phyloP scores from a whole-genome alignment of 2,888 invertebrate genomes.

The Drosophila paramelanica region DNA sequence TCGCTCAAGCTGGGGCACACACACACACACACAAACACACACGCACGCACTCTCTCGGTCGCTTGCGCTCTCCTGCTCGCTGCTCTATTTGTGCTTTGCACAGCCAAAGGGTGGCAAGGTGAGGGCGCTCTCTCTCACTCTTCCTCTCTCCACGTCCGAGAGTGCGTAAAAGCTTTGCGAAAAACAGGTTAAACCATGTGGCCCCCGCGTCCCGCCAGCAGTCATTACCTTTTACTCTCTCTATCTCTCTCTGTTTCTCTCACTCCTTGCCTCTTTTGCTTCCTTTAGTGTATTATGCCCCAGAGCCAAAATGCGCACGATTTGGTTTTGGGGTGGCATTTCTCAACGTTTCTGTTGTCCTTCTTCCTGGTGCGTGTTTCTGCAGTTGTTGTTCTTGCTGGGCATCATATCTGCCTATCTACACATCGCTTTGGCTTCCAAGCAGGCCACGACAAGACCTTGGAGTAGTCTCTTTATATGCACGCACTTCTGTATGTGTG shows the following conservation, averaged over 20 bases:
- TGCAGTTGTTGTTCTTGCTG: conserved; percentile 47
- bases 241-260: conserved; percentile 14
- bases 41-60: neutral
- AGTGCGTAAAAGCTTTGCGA: conserved; percentile 77
- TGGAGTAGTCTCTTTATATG: conserved; percentile 53
- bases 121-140: conserved; percentile 22
- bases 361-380: conserved; percentile 53
- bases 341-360: conserved; percentile 37
- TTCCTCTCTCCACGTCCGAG: conserved; percentile 22
- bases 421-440: conserved; percentile 61
- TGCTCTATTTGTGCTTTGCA: conserved; percentile 52
- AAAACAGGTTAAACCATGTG: conserved; percentile 78
- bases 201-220: conserved; percentile 46
- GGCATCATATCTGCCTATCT: conserved; percentile 63
- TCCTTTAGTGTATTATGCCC: conserved; percentile 61
- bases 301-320: conserved; percentile 71
- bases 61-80: neutral
- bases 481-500: neutral
- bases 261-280: conserved; percentile 29
- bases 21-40: conserved; percentile 1
- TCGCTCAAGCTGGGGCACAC: conserved; percentile 49
- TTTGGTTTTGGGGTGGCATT: conserved; percentile 76
- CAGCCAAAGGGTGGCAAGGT: conserved; percentile 64
- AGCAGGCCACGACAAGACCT: conserved; percentile 73
- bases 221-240: conserved; percentile 17